Conservation (phyloP, 1,140 invertebrate species). For the Calycopis cecrops region DNA sequence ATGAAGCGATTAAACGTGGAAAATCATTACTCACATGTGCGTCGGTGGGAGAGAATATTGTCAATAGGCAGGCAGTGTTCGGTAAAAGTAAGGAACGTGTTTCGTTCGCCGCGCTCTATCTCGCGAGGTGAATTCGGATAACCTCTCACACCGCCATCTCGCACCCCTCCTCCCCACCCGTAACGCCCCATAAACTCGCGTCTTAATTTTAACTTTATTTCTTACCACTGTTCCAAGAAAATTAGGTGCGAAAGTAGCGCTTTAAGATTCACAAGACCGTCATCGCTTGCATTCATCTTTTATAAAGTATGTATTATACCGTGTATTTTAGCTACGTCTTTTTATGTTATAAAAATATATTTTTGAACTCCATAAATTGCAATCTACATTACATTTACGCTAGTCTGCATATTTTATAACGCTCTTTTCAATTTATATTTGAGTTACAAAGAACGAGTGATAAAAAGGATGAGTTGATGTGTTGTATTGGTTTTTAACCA, state of each 20-base stretch:
- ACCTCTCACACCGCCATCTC: constrained; percentile 46
- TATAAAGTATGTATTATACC: neutral
- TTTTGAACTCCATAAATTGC: too few relatives aligned
- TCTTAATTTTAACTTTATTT: constrained; percentile 75
- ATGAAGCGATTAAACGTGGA: constrained; percentile 1
- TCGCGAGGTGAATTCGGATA: constrained; percentile 71
- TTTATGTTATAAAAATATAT: neutral
- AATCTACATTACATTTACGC: too few relatives aligned
- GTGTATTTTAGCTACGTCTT: constrained; percentile 17
- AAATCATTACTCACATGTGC: neutral
- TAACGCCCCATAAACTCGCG: constrained; percentile 72
- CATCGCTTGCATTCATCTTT: constrained; percentile 34
- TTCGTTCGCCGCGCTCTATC: constrained; percentile 71
- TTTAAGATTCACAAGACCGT: constrained; percentile 53
- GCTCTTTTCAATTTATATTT: too few relatives aligned
- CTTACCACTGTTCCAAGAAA: constrained; percentile 70
- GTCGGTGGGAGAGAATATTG: constrained; percentile 55
- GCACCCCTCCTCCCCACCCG: constrained; percentile 49
- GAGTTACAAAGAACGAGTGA: too few relatives aligned
- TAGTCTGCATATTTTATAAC: too few relatives aligned
- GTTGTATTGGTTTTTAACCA: too few relatives aligned
- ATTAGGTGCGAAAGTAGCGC: constrained; percentile 70
- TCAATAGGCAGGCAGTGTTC: constrained; percentile 72
- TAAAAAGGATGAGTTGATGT: too few relatives aligned
- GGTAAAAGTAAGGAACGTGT: constrained; percentile 73